Evolutionary conservation across 2,797 vertebrate genomes (phyloP), one percentile per base, ranked within the genome.

Genomic region (Chromis chromis): DNA sequence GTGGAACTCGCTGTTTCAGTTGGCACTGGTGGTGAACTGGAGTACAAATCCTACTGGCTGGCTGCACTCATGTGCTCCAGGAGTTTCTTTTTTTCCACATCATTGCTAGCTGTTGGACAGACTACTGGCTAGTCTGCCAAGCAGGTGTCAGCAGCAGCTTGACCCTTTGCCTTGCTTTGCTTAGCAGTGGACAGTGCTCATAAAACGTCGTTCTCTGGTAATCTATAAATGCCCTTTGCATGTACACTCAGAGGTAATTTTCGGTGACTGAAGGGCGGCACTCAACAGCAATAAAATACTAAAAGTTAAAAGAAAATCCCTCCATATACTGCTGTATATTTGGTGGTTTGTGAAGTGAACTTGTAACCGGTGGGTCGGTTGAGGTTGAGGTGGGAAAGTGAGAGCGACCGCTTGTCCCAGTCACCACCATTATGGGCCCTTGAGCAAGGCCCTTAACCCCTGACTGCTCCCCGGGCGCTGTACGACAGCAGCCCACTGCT

Each of bases 181-280:
- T 73, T 17, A 66, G 54, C 46, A 27, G 36, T 24, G 27, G 49
- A 64, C 53, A 56, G 49, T n/a, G 0, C 55, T 72, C 50, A 60
- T 53, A 49, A 65, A 76, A 67, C 60, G 28, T n/a, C 28, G 27
- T 57, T 33, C 31, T 57, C 57, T 54, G 65, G 70, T 48, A 73
- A 69, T 71, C 54, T 24, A 65, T 78, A 64, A 73, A 76, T 21
- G 31, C 56, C 42, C 13, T 62, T n/a, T 52, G 31, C 6, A 4
- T 49, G 46, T 27, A 22, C 19, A 46, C 40, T 61, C 50, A 9
- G n/a, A 72, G 61, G 65, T 39, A 4, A 54, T 73, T 70, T 75
- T 21, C 63, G 48, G 46, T 39, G 73, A 48, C 54, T 42, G 11
- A 60, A 25, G 68, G 60, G 48, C 22, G 60, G 36, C 1, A 17